Evolutionary conservation across 2,797 vertebrate species (phyloP), one percentile per base, ranked within the genome.

Genomic region (Trachurus trachurus): DNA sequence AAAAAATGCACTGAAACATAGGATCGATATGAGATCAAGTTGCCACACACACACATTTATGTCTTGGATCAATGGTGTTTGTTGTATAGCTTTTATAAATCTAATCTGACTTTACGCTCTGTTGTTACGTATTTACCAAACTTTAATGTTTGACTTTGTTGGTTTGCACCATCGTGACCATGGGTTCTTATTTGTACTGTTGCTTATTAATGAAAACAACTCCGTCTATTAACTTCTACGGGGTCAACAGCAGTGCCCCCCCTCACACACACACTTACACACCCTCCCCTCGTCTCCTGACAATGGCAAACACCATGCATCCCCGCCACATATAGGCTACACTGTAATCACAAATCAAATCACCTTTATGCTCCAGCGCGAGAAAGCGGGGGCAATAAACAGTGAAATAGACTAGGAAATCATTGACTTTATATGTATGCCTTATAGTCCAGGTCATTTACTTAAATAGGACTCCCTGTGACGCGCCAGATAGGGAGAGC

Each of bases 291-390:
- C 50, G 72, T 74, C 74, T 86, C 76, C n/a, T 87, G 76, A 86
- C 87, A 79, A 67, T 69, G 80, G 75, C 63, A 71, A 74, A 84
- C 74, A 39, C 71, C 84, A 72, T 77, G 83, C 64, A 70, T 83
- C 71, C 77, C 47, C 60, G 74, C 73, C 66, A 58, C 72, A 72
- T 34, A 73, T 49, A 57, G 63, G 59, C 75, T 85, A 74, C 81
- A 82, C 68, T 82, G 86, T 89, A 90, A 91, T 88, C 90, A 90
- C 88, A 91, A 91, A 90, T 87, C 87, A 87, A 86, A 92, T 91
- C 78, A 87, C 86, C 83, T 89, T 84, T 89, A 80, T 88, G 84
- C 86, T 62, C 71, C 87, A 52, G 71, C 11, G 75, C 71, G 50
- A 84, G 67, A 71, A 79, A 80, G 85, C 60, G 60, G 22, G 22